phyloP scores from a whole-genome alignment of 2,113 vertebrate species.

The Amblyopsis rosae region DNA sequence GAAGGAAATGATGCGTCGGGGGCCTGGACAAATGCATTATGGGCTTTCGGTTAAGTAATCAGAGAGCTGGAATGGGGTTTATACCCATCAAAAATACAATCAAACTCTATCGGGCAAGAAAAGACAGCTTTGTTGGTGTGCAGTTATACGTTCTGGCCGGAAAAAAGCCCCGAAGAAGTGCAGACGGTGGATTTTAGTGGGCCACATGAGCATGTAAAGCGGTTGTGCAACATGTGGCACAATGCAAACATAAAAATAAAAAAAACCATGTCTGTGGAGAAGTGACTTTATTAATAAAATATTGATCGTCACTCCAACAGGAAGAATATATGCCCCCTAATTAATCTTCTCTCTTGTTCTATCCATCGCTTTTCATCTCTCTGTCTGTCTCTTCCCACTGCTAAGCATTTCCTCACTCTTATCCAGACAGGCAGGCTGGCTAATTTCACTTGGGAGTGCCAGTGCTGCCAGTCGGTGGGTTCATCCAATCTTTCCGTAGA shows the following conservation, averaged over 20 bases:
- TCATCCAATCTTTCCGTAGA: constrained; percentile 36
- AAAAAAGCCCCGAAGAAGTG: background rate
- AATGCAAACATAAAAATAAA: background rate
- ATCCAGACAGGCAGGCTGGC: constrained; percentile 27
- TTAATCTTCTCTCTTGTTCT: background rate
- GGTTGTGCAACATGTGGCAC: background rate
- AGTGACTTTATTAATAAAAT: too few relatives aligned
- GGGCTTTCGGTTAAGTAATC: background rate
- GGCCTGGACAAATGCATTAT: background rate
- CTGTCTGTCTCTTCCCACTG: background rate
- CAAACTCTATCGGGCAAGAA: constrained; percentile 13
- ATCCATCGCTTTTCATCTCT: background rate
- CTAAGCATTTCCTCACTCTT: constrained; percentile 8
- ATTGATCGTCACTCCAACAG: too few relatives aligned
- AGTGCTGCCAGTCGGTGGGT: constrained; percentile 35
- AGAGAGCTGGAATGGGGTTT: background rate
- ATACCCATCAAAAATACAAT: constrained; percentile 10
- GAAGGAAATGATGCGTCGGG: background rate
- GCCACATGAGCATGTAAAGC: background rate
- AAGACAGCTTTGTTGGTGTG: background rate
- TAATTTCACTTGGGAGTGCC: constrained; percentile 44
- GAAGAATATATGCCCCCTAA: too few relatives aligned
- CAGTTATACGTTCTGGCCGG: background rate
- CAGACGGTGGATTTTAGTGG: background rate
- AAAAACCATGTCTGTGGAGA: too few relatives aligned